Conservation (phyloP, 2,113 vertebrate genomes). For the Heterotis niloticus region DNA sequence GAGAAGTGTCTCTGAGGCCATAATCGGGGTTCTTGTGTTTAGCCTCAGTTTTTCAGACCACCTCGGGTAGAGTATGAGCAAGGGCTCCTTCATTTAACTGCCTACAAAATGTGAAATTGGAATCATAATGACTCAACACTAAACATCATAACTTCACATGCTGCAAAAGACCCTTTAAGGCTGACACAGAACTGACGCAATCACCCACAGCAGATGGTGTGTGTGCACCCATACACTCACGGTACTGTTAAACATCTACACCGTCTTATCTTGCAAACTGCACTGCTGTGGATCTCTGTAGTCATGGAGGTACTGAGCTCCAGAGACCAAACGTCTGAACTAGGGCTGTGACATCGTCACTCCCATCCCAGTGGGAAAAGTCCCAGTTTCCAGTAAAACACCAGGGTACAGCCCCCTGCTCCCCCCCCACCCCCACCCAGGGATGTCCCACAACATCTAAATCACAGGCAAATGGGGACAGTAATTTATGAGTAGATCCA, state of each 20-base stretch:
- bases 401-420: constrained; percentile 33
- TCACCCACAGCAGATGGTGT: not conserved
- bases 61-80: no score
- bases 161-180: not conserved
- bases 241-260: not conserved
- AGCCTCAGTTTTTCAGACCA: no score
- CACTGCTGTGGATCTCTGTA: not conserved
- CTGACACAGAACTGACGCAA: not conserved
- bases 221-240: not conserved
- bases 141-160: not conserved
- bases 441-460: constrained; percentile 55
- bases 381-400: constrained; percentile 60
- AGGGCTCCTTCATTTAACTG: no score
- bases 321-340: constrained; percentile 40
- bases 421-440: constrained; percentile 30
- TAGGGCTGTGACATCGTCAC: constrained; percentile 41
- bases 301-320: constrained; percentile 53
- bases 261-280: no score
- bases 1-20: no score
- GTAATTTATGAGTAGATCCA: constrained; percentile 58
- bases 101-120: not conserved
- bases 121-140: not conserved
- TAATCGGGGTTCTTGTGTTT: no score
- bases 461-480: constrained; percentile 57
- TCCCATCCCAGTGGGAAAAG: constrained; percentile 34